A percentile compares a stretch with the other conserved stretches of the same genome.
Evolutionary conservation across 1,140 invertebrate species (phyloP).

Genomic region (Dolichoris vasculosae): DNA sequence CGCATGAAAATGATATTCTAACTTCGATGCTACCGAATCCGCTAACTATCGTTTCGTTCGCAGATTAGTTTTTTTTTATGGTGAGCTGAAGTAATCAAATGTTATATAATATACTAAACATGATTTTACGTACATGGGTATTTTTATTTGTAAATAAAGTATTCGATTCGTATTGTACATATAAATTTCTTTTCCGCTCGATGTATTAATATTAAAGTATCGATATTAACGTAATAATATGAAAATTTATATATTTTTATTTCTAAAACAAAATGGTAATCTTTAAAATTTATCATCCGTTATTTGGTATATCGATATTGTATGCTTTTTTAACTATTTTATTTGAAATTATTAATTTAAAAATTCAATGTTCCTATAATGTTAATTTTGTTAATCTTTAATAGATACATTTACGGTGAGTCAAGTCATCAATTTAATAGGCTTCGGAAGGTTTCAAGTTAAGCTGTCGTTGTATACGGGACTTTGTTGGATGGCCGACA

Average conservation of each 20-base stretch:
- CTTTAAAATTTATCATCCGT: neutral
- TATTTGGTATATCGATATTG: neutral
- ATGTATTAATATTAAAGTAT: neutral
- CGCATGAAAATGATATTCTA: conserved; percentile 43
- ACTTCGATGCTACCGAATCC: conserved; percentile 41
- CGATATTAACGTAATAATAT: too few species aligned
- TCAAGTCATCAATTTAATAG: conserved; percentile 95
- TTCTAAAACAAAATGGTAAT: neutral
- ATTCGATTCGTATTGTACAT: neutral
- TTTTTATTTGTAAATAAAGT: conserved; percentile 17
- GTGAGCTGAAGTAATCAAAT: conserved; percentile 46
- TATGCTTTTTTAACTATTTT: neutral
- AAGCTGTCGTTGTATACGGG: conserved; percentile 91
- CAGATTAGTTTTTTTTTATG: conserved; percentile 44
- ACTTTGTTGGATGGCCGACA: conserved; percentile 97
- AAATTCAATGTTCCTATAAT: too few species aligned
- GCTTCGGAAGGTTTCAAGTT: conserved; percentile 97
- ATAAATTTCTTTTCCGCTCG: neutral
- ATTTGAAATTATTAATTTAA: neutral
- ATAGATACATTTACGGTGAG: conserved; percentile 95
- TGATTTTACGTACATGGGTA: neutral
- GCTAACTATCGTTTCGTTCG: conserved; percentile 43
- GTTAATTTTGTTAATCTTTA: conserved; percentile 61
- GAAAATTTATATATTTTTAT: neutral
- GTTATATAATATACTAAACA: conserved; percentile 29